Percentiles rank a stretch among this genome's conserved stretches.
Evolutionary conservation across 2,797 vertebrate genomes (phyloP).

Genomic region (Sternarchorhynchus goeldii): DNA sequence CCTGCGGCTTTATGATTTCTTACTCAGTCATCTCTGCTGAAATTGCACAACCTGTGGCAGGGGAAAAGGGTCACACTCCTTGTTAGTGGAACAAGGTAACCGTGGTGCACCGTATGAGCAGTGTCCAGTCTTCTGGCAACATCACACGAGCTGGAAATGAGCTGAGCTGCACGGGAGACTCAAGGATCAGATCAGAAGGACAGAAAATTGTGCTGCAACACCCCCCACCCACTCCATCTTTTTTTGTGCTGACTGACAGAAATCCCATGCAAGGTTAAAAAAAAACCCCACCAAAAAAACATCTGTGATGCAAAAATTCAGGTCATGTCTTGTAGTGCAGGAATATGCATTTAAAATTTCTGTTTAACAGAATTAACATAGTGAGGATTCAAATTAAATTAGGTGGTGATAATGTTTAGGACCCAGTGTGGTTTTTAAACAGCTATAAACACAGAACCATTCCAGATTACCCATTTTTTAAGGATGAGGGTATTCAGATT

Average conservation of each 20-base stretch:
- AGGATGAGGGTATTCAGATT: too few species aligned
- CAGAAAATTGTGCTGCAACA: background rate
- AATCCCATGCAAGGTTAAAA: background rate
- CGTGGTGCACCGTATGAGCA: constrained; percentile 3
- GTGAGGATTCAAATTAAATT: background rate
- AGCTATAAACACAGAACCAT: too few species aligned
- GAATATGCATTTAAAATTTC: background rate
- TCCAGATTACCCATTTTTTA: too few species aligned
- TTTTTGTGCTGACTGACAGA: background rate
- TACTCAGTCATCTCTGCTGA: background rate
- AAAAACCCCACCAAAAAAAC: background rate
- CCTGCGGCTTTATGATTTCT: background rate
- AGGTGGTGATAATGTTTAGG: too few species aligned
- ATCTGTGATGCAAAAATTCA: constrained; percentile 1
- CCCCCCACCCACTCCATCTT: too few species aligned
- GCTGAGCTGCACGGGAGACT: background rate
- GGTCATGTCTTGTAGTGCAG: background rate
- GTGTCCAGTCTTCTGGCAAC: background rate
- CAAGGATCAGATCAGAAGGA: background rate
- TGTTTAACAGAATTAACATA: background rate
- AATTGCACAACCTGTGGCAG: background rate
- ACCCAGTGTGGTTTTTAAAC: too few species aligned
- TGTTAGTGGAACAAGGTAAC: constrained; percentile 13
- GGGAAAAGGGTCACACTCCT: background rate
- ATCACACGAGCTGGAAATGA: constrained; percentile 3